phyloP scores from a whole-genome alignment of 64 coral and sea anemone genomes.

The Montipora efflorescens region DNA sequence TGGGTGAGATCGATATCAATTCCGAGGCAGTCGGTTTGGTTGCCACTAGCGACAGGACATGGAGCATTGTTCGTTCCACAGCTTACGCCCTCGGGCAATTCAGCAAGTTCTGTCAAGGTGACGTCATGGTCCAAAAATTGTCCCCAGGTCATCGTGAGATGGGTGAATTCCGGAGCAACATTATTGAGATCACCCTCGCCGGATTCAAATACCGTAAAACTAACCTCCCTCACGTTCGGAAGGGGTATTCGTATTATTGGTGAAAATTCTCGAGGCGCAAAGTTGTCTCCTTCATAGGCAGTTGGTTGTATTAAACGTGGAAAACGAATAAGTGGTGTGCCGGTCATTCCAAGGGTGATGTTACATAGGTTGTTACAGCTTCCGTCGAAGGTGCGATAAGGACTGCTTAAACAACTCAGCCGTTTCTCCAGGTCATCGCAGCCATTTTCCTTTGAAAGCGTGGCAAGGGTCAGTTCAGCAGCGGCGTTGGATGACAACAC shows the following conservation, averaged over 20 bases:
- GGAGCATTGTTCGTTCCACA: not conserved
- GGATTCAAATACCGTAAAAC: not conserved
- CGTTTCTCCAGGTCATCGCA: not conserved
- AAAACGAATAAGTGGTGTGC: not conserved
- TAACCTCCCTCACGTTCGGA: not conserved
- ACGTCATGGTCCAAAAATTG: conserved; percentile 59
- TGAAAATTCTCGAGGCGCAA: not conserved
- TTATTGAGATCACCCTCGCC: no score
- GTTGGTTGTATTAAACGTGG: not conserved
- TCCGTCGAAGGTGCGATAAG: conserved; percentile 31
- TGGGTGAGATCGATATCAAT: not conserved
- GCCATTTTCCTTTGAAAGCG: not conserved
- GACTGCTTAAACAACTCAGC: not conserved
- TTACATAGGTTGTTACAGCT: conserved; percentile 47
- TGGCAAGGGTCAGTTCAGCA: not conserved
- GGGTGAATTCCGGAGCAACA: not conserved
- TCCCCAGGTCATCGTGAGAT: conserved; percentile 63
- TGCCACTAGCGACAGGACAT: not conserved
- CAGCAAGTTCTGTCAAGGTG: conserved; percentile 24
- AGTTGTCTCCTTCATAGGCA: not conserved
- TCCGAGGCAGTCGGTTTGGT: not conserved
- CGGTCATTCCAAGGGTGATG: not conserved
- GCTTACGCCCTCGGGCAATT: not conserved
- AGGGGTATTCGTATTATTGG: not conserved
- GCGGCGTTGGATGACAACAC: not conserved